phyloP scores from a whole-genome alignment of 2,113 vertebrate species.

The Callipepla californica region DNA sequence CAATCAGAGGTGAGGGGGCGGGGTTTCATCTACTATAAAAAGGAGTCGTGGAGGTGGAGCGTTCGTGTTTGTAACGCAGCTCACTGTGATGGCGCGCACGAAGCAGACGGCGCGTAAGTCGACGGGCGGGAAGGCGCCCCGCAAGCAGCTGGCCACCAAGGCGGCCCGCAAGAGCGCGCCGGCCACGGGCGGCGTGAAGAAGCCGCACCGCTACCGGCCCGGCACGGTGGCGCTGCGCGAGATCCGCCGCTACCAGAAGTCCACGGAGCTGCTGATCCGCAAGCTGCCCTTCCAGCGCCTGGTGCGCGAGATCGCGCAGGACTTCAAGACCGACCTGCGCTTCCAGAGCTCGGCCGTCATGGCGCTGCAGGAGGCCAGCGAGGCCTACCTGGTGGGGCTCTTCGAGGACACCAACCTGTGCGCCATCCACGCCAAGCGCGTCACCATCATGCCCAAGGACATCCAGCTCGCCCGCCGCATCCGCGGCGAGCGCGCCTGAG shows the following conservation, averaged over 20 bases:
- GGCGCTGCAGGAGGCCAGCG: conserved; percentile 78
- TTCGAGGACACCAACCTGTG: conserved; percentile 88
- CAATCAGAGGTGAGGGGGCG: too few species aligned
- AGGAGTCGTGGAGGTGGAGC: too few species aligned
- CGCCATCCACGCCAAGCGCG: conserved; percentile 88
- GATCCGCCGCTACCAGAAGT: conserved; percentile 82
- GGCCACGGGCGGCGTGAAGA: conserved; percentile 56
- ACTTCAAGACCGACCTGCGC: conserved; percentile 75
- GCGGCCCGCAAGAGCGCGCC: conserved; percentile 46
- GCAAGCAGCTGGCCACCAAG: conserved; percentile 65
- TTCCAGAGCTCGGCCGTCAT: conserved; percentile 78
- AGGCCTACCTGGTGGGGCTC: conserved; percentile 75
- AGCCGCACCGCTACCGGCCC: background rate
- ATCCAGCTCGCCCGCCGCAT: conserved; percentile 78
- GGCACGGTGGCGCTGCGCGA: conserved; percentile 70
- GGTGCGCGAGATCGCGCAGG: conserved; percentile 77
- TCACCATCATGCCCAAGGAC: conserved; percentile 86
- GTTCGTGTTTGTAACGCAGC: too few species aligned
- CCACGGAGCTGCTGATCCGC: conserved; percentile 85
- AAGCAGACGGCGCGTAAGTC: conserved; percentile 56
- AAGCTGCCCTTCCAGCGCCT: conserved; percentile 84
- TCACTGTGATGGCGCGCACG: background rate
- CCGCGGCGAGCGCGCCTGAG: conserved; percentile 69
- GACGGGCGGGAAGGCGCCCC: conserved; percentile 71
- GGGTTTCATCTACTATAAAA: too few species aligned